Evolutionary conservation across 2,113 vertebrate species (phyloP), one percentile per base, ranked within the genome.

Genomic region (Notiomystis cincta): DNA sequence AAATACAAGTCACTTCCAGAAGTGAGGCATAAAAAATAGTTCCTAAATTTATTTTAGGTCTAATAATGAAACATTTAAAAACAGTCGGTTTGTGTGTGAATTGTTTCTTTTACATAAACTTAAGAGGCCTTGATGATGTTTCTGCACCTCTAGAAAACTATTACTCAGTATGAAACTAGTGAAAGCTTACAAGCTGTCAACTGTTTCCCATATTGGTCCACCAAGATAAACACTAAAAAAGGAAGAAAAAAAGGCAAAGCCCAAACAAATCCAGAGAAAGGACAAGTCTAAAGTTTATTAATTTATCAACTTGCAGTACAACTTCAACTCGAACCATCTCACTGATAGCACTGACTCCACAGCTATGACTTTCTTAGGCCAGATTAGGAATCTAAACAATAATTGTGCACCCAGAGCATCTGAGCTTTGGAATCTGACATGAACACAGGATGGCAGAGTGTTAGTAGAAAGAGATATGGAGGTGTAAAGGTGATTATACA

Each of bases 161-260:
- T 54, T 80, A 90, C 66, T 96, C 91, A 95, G 31, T 67, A 89
- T 0, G 79, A 96, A 97, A 95, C 90, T 35, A 96, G 92, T 81
- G 80, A 97, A 95, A 95, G 45, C 64, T 73, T 48, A 75, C 51
- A 89, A 82, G 66, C 54, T 22, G 62, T 60, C 56, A 82, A 84
- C 53, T 44, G 64, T 54, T 97, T 89, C 80, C 87, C 56, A 3
- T 44, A 47, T 9, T 64, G 24, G 58, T 61, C 69, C 6, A 6
- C 64, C 47, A 87, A 95, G 31, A 83, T 9, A 84, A 92, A 94
- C 38, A 37, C 5, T 0, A 5, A 37, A 54, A 38, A 24, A 35
- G 56, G 33, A 21, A 21, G 6, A 25, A 6, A 35, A 25, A 61
- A 51, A 35, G 1, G 13, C 6, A 13, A 82, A 87, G 50, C 25